Evolutionary conservation across 1,140 invertebrate species (phyloP).

Genomic region (Drosophila hydei): DNA sequence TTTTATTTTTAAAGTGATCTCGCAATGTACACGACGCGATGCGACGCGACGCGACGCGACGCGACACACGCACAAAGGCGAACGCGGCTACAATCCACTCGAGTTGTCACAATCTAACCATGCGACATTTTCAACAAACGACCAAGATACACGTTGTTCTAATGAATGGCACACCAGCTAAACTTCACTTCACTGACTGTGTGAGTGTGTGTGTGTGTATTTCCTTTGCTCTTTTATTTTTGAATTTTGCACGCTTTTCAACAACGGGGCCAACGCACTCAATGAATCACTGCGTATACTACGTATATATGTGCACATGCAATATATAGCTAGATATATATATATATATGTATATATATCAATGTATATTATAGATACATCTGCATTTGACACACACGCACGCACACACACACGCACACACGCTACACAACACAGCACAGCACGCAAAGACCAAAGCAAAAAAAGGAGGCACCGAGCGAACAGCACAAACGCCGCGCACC

Average conservation of each 20-base stretch:
- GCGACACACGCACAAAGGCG: slow-evolving; percentile 56
- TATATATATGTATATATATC: slow-evolving; percentile 40
- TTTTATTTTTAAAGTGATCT: slow-evolving; percentile 79
- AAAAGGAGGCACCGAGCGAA: slow-evolving; percentile 68
- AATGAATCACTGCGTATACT: slow-evolving; percentile 63
- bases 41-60: no score
- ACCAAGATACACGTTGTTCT: neutral
- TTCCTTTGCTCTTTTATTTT: slow-evolving; percentile 10
- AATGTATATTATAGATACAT: slow-evolving; percentile 53
- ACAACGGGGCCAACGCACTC: slow-evolving; percentile 67
- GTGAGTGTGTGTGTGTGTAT: slow-evolving; percentile 4
- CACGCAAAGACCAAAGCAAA: slow-evolving; percentile 48
- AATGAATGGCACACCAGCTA: neutral
- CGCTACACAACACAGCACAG: slow-evolving; percentile 18
- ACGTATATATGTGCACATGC: slow-evolving; percentile 16
- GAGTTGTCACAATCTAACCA: slow-evolving; percentile 21
- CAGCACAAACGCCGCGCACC: slow-evolving; percentile 65
- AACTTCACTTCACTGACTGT: neutral
- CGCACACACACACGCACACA: slow-evolving; percentile 33
- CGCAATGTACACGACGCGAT: slow-evolving; percentile 38
- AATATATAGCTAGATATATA: slow-evolving; percentile 30
- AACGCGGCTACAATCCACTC: slow-evolving; percentile 31
- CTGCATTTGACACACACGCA: slow-evolving; percentile 39
- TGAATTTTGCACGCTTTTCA: slow-evolving; percentile 17
- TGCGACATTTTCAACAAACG: slow-evolving; percentile 12